Percentiles rank a stretch among this genome's conserved stretches.
Conservation (phyloP, 2,797 vertebrate species). For the Anomalospiza imberbis region DNA sequence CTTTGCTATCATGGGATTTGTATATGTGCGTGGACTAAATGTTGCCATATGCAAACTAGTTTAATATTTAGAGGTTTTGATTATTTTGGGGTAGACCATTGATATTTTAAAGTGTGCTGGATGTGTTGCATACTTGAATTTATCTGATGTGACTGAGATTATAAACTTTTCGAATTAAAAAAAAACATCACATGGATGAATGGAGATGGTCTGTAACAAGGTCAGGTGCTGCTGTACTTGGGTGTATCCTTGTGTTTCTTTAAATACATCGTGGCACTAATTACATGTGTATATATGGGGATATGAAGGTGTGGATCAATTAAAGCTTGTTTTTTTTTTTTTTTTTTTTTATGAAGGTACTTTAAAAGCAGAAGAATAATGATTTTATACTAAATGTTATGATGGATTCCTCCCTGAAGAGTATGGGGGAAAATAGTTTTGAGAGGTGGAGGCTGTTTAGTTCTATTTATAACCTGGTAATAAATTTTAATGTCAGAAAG, state of each 20-base stretch:
- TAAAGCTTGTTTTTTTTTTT: neutral
- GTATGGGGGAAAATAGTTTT: neutral
- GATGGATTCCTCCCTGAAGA: neutral
- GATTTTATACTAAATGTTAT: neutral
- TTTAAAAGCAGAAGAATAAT: neutral
- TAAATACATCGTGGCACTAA: neutral
- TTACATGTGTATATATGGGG: neutral
- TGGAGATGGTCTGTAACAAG: neutral
- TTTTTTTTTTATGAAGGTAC: neutral
- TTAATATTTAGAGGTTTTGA: neutral
- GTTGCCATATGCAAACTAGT: neutral
- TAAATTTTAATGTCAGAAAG: neutral
- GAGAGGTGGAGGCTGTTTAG: neutral
- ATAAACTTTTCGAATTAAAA: neutral
- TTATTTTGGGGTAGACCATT: neutral
- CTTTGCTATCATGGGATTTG: neutral
- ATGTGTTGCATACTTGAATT: neutral
- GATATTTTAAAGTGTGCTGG: neutral
- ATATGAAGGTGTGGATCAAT: neutral
- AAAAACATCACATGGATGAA: neutral
- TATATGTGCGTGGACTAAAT: neutral
- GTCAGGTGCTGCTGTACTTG: neutral
- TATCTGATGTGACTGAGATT: neutral
- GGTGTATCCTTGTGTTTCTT: neutral
- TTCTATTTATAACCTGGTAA: neutral